Base-by-base conservation (phyloP, 2,888 invertebrate species). In the Slavum lentiscoides region DNA sequence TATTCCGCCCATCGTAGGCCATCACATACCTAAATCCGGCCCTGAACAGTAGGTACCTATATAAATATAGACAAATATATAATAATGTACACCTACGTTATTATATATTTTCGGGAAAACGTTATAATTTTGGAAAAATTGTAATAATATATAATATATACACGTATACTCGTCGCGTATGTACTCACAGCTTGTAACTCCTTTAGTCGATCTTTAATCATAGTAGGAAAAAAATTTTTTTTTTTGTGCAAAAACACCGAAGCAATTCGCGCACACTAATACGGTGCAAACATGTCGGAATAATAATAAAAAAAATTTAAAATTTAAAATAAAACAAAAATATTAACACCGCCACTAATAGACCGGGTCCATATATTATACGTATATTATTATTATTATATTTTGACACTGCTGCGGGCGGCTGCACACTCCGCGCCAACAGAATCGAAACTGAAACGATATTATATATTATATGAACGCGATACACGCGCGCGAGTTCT, bases 141-240 rank as follows among this genome's bases (percentile, higher is more conserved):
- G 49, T 49, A 37, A 37, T 11, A 69, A 55, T 53, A 23, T 15
- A 19, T n/a, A n/a, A n/a, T n/a, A n/a, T n/a, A 30, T 30, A 30
- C 30, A 4, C 30, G 30, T 30, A 30, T 30, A 30, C n/a, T n/a
- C n/a, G n/a, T n/a, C n/a, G n/a, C 30, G 30, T 30, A 30, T n/a
- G 0, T 67, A 82, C 83, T 80, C 76, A 84, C 84, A 74, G 84
- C 81, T 80, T 84, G 83, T 30, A 84, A 83, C 55, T 84, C 83
- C 75, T 83, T 83, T 58, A 84, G 82, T 83, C 84, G 84, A 77
- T 84, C 84, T 82, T 84, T 84, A 82, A 84, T 83, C 84, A 84
- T 84, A 67, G 59, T 80, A 59, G 19, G 15, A 6, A 6, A 43
- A 5, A 43, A 7, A n/a, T n/a, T n/a, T n/a, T n/a, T n/a, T n/a